A percentile compares a stretch with the other conserved stretches of the same genome.
phyloP scores from a whole-genome alignment of 2,888 invertebrate species.

The Morpho achilles region DNA sequence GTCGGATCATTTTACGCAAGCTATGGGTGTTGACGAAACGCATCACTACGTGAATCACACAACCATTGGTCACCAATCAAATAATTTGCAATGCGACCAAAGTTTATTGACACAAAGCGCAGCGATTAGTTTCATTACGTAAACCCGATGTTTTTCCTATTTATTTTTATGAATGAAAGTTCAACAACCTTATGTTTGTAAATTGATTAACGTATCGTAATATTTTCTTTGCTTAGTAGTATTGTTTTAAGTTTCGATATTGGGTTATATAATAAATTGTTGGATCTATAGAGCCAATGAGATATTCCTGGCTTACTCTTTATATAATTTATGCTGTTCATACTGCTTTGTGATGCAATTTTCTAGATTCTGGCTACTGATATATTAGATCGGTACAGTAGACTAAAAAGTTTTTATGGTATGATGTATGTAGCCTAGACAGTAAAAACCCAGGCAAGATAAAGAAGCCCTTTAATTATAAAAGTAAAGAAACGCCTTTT shows the following conservation, averaged over 20 bases:
- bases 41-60: conserved; percentile 29
- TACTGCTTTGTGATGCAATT: too few species aligned
- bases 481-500: too few species aligned
- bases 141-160: conserved; percentile 21
- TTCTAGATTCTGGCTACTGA: too few species aligned
- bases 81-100: conserved; percentile 34
- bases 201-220: conserved; percentile 14
- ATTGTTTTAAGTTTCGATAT: background rate
- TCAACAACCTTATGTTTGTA: conserved; percentile 24
- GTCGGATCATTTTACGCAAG: conserved; percentile 51
- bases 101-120: conserved; percentile 26
- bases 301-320: too few species aligned
- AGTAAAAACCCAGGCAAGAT: too few species aligned
- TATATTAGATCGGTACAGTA: too few species aligned
- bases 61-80: conserved; percentile 26
- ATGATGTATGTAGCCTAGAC: too few species aligned
- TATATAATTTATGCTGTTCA: too few species aligned
- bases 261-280: background rate
- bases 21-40: conserved; percentile 41
- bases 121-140: conserved; percentile 20
- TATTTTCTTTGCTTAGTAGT: conserved; percentile 9
- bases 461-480: too few species aligned
- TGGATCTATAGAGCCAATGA: too few species aligned
- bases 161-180: conserved; percentile 27
- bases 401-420: too few species aligned